These are phyloP conservation scores for Gorsachius goisagi DNA, from an alignment of 2,113 vertebrate genomes.

Conservation along the genomic window DNA sequence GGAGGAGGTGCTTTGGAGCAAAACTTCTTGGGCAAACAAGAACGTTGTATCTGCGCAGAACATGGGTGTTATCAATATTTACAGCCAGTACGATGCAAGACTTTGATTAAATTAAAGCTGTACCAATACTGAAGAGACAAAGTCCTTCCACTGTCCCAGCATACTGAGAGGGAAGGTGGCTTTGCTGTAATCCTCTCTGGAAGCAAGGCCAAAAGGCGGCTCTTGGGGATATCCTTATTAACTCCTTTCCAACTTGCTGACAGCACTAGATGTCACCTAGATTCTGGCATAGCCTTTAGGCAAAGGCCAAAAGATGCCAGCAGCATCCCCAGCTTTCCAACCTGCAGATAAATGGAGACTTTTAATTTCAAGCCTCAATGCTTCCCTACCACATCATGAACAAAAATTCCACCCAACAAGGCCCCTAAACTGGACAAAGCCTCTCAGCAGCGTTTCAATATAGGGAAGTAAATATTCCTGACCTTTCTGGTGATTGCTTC, in stretches of 20 bases:
- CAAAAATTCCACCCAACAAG: background rate
- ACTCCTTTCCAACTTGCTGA: background rate
- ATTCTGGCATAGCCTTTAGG: background rate
- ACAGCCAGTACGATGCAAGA: background rate
- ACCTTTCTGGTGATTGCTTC: conserved; percentile 62
- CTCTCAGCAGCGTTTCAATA: conserved; percentile 8
- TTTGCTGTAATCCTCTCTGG: background rate
- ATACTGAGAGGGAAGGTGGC: background rate
- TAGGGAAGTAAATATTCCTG: conserved; percentile 53
- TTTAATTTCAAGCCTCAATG: conserved; percentile 42
- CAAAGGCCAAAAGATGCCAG: background rate
- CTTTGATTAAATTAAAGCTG: background rate
- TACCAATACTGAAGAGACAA: background rate
- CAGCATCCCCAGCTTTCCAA: background rate
- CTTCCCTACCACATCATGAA: background rate
- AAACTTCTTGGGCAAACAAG: background rate
- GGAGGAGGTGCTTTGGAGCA: background rate
- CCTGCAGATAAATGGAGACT: background rate
- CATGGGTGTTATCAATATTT: accelerated
- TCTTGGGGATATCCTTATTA: background rate
- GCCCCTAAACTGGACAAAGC: background rate
- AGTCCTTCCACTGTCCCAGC: background rate
- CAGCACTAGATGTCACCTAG: background rate
- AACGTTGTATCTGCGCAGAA: background rate
- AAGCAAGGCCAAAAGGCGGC: background rate